Evolutionary conservation across 2,797 vertebrate species (phyloP).

Genomic region (Taenioides sp.): DNA sequence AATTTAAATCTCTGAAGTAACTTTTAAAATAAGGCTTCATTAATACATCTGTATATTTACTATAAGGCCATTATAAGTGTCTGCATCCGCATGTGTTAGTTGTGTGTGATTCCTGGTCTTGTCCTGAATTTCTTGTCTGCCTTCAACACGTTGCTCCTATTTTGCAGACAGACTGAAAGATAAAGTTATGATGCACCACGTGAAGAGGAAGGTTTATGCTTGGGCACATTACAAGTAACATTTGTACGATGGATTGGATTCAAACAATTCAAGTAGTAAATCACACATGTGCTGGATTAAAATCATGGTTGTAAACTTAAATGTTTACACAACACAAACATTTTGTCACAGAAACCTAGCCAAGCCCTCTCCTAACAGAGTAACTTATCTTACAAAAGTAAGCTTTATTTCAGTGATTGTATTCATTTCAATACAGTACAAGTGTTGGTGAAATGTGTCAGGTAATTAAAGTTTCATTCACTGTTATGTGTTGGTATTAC

Average conservation of each 20-base stretch:
- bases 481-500: not conserved
- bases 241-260: not conserved
- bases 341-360: not conserved
- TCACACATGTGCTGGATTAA: not conserved
- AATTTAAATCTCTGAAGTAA: no score
- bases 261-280: no score
- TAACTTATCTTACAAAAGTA: constrained; percentile 17
- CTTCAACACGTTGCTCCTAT: constrained; percentile 35
- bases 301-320: not conserved
- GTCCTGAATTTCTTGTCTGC: constrained; percentile 18
- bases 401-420: constrained; percentile 33
- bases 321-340: not conserved
- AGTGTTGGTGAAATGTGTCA: constrained; percentile 23
- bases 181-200: constrained; percentile 32
- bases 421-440: constrained; percentile 18
- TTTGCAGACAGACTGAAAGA: constrained; percentile 50
- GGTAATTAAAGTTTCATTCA: not conserved
- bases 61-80: constrained; percentile 22
- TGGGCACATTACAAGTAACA: constrained; percentile 22
- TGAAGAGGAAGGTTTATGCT: not conserved
- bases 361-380: not conserved
- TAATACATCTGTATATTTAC: constrained; percentile 16
- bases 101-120: constrained; percentile 24
- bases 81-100: constrained; percentile 35
- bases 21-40: not conserved